These are phyloP conservation scores for Nomada goodeniana DNA, from an alignment of 2,888 invertebrate species.

Conservation along the genomic window DNA sequence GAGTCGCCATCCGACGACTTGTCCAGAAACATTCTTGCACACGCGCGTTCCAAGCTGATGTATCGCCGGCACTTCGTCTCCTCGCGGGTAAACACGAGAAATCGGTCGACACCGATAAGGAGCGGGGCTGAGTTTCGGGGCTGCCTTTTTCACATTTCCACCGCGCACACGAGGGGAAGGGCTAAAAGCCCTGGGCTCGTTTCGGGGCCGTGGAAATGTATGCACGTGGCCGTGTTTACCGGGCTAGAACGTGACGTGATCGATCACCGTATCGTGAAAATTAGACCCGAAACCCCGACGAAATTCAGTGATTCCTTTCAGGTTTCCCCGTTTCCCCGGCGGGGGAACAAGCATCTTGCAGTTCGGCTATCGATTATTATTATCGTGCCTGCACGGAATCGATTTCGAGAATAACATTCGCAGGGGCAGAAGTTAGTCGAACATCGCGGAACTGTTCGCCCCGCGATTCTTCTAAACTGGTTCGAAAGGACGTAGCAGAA, in stretches of 20 bases:
- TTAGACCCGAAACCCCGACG: slow-evolving; percentile 64
- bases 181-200: slow-evolving; percentile 45
- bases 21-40: slow-evolving; percentile 52
- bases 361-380: slow-evolving; percentile 49
- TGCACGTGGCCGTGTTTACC: slow-evolving; percentile 64
- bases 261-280: slow-evolving; percentile 70
- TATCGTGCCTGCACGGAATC: slow-evolving; percentile 38
- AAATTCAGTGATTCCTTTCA: slow-evolving; percentile 54
- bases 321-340: slow-evolving; percentile 30
- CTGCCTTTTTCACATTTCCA: slow-evolving; percentile 59
- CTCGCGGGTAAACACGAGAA: slow-evolving; percentile 72
- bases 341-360: slow-evolving; percentile 32
- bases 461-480: too few relatives aligned
- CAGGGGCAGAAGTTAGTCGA: too few relatives aligned
- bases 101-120: slow-evolving; percentile 66
- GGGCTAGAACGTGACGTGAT: slow-evolving; percentile 66
- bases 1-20: slow-evolving; percentile 52
- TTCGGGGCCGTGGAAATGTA: slow-evolving; percentile 60
- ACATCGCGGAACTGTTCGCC: too few relatives aligned
- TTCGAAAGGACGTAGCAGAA: too few relatives aligned
- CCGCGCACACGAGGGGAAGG: slow-evolving; percentile 5
- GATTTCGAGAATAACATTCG: background rate
- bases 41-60: slow-evolving; percentile 61
- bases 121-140: slow-evolving; percentile 41
- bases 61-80: slow-evolving; percentile 70